These are phyloP conservation scores for Alentia gelatinosa DNA, from an alignment of 2,888 invertebrate species.

Conservation along the genomic window DNA sequence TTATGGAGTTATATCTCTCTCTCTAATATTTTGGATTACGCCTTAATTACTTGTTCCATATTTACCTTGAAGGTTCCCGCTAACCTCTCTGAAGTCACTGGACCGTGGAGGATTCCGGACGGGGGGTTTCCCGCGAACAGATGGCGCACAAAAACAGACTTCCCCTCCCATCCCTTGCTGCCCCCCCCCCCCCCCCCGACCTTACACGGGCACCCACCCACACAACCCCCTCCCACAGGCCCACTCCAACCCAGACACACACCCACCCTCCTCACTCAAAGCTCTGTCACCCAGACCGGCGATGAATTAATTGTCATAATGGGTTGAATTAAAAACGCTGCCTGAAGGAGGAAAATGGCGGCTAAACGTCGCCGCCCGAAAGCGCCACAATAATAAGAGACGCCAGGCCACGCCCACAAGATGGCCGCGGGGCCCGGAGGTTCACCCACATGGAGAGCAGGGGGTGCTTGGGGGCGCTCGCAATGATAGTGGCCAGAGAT, in stretches of 20 bases:
- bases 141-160: not conserved
- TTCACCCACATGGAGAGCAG: no score
- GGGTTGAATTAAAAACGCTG: constrained; percentile 7
- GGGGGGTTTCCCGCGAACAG: constrained; percentile 18
- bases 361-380: not conserved
- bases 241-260: not conserved
- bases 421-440: not conserved
- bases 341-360: not conserved
- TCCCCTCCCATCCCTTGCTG: not conserved
- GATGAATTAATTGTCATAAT: constrained; percentile 40
- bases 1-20: no score
- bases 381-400: not conserved
- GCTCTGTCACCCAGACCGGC: not conserved
- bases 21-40: no score
- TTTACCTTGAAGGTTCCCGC: no score
- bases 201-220: not conserved
- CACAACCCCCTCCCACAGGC: not conserved
- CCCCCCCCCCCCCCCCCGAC: not conserved
- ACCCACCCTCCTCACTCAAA: not conserved
- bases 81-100: not conserved
- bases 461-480: not conserved
- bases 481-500: not conserved
- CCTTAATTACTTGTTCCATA: no score
- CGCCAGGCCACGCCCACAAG: not conserved
- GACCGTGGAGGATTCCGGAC: not conserved